These are phyloP conservation scores for Polyommatus icarus DNA, from an alignment of 2,888 invertebrate genomes.

Conservation along the genomic window DNA sequence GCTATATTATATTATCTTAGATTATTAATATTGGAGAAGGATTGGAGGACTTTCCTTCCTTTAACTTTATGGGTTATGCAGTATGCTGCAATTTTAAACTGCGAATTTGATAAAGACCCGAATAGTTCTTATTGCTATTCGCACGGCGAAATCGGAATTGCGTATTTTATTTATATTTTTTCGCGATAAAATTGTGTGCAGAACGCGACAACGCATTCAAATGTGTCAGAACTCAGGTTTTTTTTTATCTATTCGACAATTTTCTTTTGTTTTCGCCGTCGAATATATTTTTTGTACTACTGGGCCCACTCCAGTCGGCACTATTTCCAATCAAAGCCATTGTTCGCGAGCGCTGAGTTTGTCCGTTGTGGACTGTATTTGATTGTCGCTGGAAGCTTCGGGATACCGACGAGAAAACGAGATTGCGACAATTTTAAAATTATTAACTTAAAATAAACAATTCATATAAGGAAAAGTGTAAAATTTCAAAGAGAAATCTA, in stretches of 20 bases:
- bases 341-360: constrained; percentile 37
- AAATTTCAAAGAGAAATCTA: no score
- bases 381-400: constrained; percentile 32
- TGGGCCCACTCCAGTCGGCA: constrained; percentile 37
- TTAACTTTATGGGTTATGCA: not conserved
- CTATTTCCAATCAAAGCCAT: constrained; percentile 41
- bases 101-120: not conserved
- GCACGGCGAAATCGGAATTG: not conserved
- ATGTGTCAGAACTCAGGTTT: constrained; percentile 4
- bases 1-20: no score
- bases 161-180: constrained; percentile 9
- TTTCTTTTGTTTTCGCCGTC: constrained; percentile 22
- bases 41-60: not conserved
- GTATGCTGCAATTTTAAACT: no score
- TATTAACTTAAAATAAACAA: no score
- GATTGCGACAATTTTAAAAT: not conserved
- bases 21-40: not conserved
- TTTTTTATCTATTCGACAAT: not conserved
- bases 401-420: not conserved
- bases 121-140: not conserved
- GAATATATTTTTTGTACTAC: constrained; percentile 30
- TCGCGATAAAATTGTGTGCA: constrained; percentile 7
- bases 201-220: constrained; percentile 15
- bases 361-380: constrained; percentile 34
- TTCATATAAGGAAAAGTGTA: no score